Evolutionary conservation across 1,140 invertebrate genomes (phyloP), one percentile per base, ranked within the genome.

Genomic region (Trachymyrmex septentrionalis): DNA sequence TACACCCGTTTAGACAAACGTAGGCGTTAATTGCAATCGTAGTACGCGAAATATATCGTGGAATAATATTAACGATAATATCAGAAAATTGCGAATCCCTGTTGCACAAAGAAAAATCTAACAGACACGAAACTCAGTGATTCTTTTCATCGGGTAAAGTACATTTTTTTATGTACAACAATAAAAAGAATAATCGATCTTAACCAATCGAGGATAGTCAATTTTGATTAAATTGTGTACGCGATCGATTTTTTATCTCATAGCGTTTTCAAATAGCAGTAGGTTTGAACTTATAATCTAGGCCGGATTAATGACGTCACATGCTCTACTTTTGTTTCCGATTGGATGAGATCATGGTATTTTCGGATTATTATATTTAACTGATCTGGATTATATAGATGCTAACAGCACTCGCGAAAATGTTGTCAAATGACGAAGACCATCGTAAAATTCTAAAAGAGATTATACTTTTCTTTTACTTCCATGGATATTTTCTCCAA

Each of bases 21-120:
- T 21, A 73, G 69, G 80, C 57, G 69, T 73, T 84, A 84, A 84
- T 84, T 84, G 69, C 80, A 61, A 84, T 7, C 55, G 14, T n/a
- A 44, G 24, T 64, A 19, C 21, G 38, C 24, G 2, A 12, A 5
- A 73, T 48, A 34, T 21, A 24, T 67, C 21, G 12, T 10, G 66
- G 6, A 12, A 77, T 30, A 44, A 24, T 34, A 19, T 16, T 44
- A 64, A 53, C 27, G 27, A 44, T 30, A 34, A 77, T 59, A 14
- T 21, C 4, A 27, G 1, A 21, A 21, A 6, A 48, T 30, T 27
- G 14, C 48, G 16, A 44, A 57, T 75, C 14, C 4, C 12, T 61
- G n/a, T 57, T n/a, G n/a, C 3, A 55, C 0, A 16, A 59, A 21
- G 12, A 50, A 38, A 21, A 2, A 24, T 34, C 34, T 34, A 0